Percentiles rank a stretch among this genome's conserved stretches.
phyloP scores from a whole-genome alignment of 2,797 vertebrate species.

The Falco cherrug region DNA sequence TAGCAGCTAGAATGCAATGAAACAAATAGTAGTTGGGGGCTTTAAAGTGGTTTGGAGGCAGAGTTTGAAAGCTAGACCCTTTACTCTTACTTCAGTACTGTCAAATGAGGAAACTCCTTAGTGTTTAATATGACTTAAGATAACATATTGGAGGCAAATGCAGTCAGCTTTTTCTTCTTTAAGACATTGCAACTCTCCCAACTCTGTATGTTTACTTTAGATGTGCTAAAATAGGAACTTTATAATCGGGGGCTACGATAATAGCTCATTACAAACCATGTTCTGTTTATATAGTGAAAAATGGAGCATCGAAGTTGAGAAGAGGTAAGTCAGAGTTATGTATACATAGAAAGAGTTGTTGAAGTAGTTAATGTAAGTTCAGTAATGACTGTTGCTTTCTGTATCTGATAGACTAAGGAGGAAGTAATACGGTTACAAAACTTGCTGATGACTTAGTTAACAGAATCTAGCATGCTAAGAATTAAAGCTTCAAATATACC shows the following conservation, averaged over 20 bases:
- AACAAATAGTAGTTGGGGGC: background rate
- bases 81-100: background rate
- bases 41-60: background rate
- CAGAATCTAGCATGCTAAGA: background rate
- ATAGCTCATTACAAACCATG: background rate
- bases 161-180: background rate
- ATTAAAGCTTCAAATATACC: background rate
- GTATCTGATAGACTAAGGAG: background rate
- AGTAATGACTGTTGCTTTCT: background rate
- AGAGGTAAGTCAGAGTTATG: background rate
- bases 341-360: background rate
- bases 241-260: background rate
- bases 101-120: background rate
- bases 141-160: background rate
- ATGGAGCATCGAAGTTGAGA: background rate
- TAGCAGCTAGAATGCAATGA: background rate
- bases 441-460: background rate
- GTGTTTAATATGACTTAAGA: background rate
- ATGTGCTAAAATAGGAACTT: background rate
- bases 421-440: background rate
- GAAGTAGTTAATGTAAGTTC: background rate
- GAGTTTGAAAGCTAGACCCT: background rate
- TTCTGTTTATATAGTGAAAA: background rate
- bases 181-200: background rate
- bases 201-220: background rate